phyloP scores from a whole-genome alignment of 2,113 vertebrate genomes.

The Amazona guildingii region DNA sequence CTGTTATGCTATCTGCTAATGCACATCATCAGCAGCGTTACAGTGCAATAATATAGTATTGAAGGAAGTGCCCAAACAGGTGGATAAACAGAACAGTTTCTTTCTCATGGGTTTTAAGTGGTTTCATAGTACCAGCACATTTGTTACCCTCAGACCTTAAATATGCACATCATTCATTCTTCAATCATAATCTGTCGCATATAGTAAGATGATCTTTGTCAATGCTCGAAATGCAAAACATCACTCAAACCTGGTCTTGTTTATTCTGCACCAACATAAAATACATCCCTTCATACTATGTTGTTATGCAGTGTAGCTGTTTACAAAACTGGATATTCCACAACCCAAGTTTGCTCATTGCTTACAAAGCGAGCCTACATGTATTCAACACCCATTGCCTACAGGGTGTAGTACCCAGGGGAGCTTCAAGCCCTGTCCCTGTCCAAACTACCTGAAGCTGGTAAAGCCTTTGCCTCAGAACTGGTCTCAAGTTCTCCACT shows the following conservation, averaged over 20 bases:
- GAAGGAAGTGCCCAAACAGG: background rate
- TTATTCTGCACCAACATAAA: background rate
- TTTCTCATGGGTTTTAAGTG: background rate
- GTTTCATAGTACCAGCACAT: accelerated
- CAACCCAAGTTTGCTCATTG: background rate
- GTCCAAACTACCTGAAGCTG: background rate
- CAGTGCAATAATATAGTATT: accelerated
- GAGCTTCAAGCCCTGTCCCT: background rate
- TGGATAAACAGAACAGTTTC: background rate
- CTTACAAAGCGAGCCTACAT: accelerated
- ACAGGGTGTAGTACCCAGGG: background rate
- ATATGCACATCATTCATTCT: background rate
- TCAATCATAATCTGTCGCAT: background rate
- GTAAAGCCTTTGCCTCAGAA: background rate
- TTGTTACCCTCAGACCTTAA: background rate
- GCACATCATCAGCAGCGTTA: accelerated
- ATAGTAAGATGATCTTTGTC: background rate
- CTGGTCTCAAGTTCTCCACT: background rate
- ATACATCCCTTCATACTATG: accelerated
- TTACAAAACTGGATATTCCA: background rate
- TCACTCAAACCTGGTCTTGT: background rate
- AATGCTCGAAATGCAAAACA: background rate
- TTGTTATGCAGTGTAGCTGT: accelerated
- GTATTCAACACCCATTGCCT: too few species aligned
- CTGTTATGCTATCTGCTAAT: background rate